These are phyloP conservation scores for Microctenopoma steveboyesi DNA, from an alignment of 2,797 vertebrate genomes.

Conservation along the genomic window DNA sequence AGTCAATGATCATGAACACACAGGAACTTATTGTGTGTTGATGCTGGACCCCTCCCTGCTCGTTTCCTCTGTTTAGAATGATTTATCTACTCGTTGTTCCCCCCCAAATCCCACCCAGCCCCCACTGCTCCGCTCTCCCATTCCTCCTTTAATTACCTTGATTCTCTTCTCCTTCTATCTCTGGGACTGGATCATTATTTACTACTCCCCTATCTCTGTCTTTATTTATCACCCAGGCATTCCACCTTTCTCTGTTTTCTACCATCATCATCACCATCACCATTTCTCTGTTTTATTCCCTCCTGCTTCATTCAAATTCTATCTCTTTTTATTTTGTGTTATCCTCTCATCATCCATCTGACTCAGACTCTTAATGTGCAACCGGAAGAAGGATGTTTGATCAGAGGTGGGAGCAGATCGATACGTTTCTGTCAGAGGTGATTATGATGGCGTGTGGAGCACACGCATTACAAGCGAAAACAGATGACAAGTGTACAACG, in stretches of 20 bases:
- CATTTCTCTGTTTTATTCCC: neutral
- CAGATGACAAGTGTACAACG: conserved; percentile 4
- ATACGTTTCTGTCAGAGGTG: conserved; percentile 9
- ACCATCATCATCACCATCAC: neutral
- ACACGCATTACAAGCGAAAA: conserved; percentile 8
- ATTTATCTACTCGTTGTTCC: conserved; percentile 60
- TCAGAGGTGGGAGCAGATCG: conserved; percentile 1
- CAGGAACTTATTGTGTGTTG: conserved; percentile 24
- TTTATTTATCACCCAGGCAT: conserved; percentile 50
- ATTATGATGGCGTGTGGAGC: neutral
- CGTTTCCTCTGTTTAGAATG: conserved; percentile 41
- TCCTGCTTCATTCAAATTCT: neutral
- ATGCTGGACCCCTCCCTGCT: conserved; percentile 18
- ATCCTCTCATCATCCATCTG: neutral
- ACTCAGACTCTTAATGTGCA: neutral
- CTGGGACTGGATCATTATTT: conserved; percentile 62
- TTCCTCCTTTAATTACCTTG: conserved; percentile 67
- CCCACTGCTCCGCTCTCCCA: conserved; percentile 6
- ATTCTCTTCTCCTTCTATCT: conserved; percentile 55
- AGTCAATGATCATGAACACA: conserved; percentile 19
- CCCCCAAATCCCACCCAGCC: too few relatives aligned
- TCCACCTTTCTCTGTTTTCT: conserved; percentile 3
- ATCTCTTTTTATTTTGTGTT: neutral
- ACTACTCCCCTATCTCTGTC: conserved; percentile 34
- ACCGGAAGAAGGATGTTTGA: neutral